These are phyloP conservation scores for Vandiemenella viatica DNA, from an alignment of 2,888 invertebrate species.

Conservation along the genomic window DNA sequence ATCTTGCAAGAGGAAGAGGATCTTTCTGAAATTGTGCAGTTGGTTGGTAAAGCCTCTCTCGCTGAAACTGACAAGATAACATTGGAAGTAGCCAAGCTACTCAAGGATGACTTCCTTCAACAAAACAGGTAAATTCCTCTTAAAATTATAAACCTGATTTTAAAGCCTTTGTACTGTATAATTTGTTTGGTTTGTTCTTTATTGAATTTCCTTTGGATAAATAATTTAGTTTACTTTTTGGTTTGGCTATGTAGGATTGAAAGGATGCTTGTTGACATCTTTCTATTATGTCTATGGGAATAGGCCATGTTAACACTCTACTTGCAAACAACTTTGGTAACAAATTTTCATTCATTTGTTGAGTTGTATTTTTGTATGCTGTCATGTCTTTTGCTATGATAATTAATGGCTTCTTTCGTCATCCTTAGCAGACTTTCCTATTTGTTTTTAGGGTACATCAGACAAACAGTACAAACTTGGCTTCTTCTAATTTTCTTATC, in stretches of 20 bases:
- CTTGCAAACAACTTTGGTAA: not conserved
- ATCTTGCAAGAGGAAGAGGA: constrained; percentile 98
- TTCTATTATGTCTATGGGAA: too few relatives aligned
- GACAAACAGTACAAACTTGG: too few relatives aligned
- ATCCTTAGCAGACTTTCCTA: too few relatives aligned
- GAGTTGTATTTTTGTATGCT: not conserved
- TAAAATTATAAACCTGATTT: not conserved
- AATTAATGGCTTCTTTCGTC: too few relatives aligned
- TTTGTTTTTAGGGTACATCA: too few relatives aligned
- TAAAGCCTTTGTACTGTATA: not conserved
- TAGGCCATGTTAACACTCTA: too few relatives aligned
- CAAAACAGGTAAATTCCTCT: constrained; percentile 84
- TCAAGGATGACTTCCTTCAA: constrained; percentile 98
- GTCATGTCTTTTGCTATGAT: too few relatives aligned
- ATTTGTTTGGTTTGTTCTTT: too few relatives aligned
- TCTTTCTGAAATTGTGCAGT: constrained; percentile 97
- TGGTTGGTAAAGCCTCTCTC: constrained; percentile 96
- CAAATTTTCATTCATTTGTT: not conserved
- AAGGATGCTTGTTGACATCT: not conserved
- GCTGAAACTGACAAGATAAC: constrained; percentile 99
- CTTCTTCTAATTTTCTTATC: too few relatives aligned
- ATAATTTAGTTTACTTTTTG: not conserved
- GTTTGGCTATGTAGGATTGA: not conserved
- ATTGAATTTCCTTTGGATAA: too few relatives aligned
- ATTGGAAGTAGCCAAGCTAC: constrained; percentile 90